phyloP scores from a whole-genome alignment of 35 echinoderm and acorn worm species.

The Eucidaris tribuloides region DNA sequence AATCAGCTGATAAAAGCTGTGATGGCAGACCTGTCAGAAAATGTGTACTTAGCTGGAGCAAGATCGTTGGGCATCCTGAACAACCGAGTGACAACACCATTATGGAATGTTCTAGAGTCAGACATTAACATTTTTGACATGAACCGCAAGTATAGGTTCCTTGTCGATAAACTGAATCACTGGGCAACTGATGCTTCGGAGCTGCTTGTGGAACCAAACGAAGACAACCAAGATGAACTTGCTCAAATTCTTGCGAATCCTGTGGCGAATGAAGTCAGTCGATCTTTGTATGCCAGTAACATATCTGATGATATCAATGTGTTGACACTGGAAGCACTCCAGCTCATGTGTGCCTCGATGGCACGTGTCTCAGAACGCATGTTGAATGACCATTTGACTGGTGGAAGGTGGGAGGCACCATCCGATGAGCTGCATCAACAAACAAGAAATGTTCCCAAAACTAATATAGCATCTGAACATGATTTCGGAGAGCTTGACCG shows the following conservation, averaged over 20 bases:
- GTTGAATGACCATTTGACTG: conserved; percentile 13
- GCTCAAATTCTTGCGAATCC: background rate
- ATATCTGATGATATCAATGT: conserved; percentile 14
- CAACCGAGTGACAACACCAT: conserved; percentile 37
- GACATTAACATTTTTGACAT: conserved; percentile 39
- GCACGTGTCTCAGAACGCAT: conserved; percentile 25
- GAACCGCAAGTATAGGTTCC: conserved; percentile 18
- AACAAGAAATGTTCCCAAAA: conserved; percentile 17
- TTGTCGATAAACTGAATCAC: conserved; percentile 29
- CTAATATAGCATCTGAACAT: conserved; percentile 43
- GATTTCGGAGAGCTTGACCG: conserved; percentile 31
- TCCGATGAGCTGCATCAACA: conserved; percentile 21
- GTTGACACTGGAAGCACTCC: conserved; percentile 12
- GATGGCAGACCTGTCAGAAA: conserved; percentile 30
- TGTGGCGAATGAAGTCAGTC: conserved; percentile 26
- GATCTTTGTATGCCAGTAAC: background rate
- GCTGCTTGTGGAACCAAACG: conserved; percentile 14
- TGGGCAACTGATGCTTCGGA: conserved; percentile 23
- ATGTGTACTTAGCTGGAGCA: conserved; percentile 30
- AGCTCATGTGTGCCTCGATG: conserved; percentile 37
- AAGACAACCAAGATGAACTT: conserved; percentile 31
- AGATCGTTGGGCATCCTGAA: conserved; percentile 41
- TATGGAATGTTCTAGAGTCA: background rate
- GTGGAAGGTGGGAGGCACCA: conserved; percentile 7
- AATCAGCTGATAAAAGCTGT: conserved; percentile 38